These are phyloP conservation scores for Motacilla alba DNA, from an alignment of 2,113 vertebrate genomes.

Conservation along the genomic window DNA sequence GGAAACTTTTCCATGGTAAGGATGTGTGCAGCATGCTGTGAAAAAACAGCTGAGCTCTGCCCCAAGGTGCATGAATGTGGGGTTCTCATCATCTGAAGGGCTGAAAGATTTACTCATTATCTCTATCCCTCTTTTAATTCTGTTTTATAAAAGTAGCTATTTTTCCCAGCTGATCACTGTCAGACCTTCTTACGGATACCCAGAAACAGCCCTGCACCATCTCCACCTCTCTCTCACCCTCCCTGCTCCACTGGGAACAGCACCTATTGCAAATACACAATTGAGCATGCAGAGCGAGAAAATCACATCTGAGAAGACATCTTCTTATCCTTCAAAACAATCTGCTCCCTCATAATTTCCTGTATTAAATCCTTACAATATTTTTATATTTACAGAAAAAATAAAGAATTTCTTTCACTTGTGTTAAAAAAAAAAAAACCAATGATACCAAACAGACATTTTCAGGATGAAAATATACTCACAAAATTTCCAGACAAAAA, in stretches of 20 bases:
- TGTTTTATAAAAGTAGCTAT: not conserved
- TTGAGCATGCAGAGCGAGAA: not conserved
- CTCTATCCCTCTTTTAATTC: not conserved
- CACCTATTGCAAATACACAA: not conserved
- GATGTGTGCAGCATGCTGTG: not conserved
- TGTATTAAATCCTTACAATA: not conserved
- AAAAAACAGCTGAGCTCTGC: not conserved
- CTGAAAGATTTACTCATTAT: not conserved
- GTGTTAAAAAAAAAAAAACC: not conserved
- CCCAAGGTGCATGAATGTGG: rapidly evolving
- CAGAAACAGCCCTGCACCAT: not conserved
- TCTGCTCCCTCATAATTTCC: not conserved
- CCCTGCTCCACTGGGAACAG: not conserved
- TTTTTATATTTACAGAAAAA: not conserved
- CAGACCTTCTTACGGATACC: not conserved
- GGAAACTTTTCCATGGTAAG: not conserved
- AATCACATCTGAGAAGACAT: not conserved
- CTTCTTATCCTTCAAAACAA: not conserved
- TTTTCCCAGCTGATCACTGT: not conserved
- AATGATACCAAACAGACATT: not conserved
- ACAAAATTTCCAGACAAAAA: not conserved
- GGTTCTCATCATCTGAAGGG: not conserved
- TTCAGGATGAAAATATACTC: not conserved
- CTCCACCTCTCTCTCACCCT: not conserved
- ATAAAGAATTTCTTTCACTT: not conserved